These are phyloP conservation scores for Ptyas mucosa DNA, from an alignment of 2,113 vertebrate species.

Conservation along the genomic window DNA sequence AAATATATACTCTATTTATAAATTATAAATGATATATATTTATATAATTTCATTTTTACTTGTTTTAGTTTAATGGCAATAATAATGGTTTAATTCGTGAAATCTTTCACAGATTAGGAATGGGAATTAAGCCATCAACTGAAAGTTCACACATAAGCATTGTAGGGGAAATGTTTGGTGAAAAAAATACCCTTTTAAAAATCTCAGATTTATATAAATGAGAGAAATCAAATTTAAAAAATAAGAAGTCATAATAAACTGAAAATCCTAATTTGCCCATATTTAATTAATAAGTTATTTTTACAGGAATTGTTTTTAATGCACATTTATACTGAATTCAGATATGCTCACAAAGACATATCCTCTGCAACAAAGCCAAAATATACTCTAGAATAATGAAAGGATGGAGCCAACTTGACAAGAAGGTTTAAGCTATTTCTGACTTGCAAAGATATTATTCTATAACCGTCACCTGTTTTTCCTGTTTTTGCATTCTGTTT, in stretches of 20 bases:
- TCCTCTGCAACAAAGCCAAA: neutral
- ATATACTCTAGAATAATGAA: neutral
- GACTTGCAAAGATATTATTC: neutral
- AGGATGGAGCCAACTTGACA: neutral
- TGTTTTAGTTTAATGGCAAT: neutral
- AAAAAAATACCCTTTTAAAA: neutral
- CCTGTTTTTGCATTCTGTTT: neutral
- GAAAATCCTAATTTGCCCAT: neutral
- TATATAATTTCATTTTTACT: neutral
- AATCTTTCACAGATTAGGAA: neutral
- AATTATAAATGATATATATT: neutral
- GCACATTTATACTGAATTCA: neutral
- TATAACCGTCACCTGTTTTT: neutral
- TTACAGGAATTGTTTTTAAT: neutral
- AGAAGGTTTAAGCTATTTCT: neutral
- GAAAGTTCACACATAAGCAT: neutral
- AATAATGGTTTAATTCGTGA: neutral
- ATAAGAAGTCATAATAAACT: neutral
- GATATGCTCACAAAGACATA: neutral
- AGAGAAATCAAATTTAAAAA: neutral
- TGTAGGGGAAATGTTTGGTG: neutral
- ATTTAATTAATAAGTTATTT: neutral
- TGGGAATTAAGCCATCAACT: neutral
- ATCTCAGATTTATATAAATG: neutral
- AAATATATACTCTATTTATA: neutral